Evolutionary conservation across 2,888 invertebrate genomes (phyloP).

Genomic region (Drosophila macrospina): DNA sequence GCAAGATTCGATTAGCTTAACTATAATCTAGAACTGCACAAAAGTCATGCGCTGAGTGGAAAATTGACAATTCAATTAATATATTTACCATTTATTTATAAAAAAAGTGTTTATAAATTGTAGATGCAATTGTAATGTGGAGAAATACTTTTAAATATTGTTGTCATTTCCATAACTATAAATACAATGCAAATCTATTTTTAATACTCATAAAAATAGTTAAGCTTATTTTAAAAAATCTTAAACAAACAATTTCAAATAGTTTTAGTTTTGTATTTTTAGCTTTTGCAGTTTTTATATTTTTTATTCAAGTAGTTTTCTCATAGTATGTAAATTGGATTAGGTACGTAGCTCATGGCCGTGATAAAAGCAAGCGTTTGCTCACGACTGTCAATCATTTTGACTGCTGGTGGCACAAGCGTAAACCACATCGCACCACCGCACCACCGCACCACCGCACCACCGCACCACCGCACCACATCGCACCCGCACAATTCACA

Average conservation of each 20-base stretch:
- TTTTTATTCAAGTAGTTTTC: background rate
- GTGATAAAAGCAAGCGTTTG: slow-evolving; percentile 5
- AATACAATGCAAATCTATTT: background rate
- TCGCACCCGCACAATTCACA: slow-evolving; percentile 14
- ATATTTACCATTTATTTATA: no score
- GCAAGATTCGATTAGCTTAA: no score
- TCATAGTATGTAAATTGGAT: slow-evolving; percentile 23
- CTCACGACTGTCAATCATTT: slow-evolving; percentile 60
- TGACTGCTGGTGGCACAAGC: slow-evolving; percentile 28
- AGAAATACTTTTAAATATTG: no score
- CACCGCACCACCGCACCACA: slow-evolving; percentile 16
- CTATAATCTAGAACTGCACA: no score
- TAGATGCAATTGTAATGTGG: no score
- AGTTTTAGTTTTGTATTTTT: background rate
- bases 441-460: no score
- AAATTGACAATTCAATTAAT: no score
- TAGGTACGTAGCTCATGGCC: slow-evolving; percentile 8
- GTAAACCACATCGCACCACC: slow-evolving; percentile 21
- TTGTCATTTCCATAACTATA: no score
- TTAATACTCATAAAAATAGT: background rate
- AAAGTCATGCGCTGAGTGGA: no score
- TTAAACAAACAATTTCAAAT: background rate
- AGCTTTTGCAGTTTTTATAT: background rate
- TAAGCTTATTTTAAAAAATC: background rate
- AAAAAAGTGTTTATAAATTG: no score